Conservation (phyloP, 1,140 invertebrate species). For the Nephotettix cincticeps region DNA sequence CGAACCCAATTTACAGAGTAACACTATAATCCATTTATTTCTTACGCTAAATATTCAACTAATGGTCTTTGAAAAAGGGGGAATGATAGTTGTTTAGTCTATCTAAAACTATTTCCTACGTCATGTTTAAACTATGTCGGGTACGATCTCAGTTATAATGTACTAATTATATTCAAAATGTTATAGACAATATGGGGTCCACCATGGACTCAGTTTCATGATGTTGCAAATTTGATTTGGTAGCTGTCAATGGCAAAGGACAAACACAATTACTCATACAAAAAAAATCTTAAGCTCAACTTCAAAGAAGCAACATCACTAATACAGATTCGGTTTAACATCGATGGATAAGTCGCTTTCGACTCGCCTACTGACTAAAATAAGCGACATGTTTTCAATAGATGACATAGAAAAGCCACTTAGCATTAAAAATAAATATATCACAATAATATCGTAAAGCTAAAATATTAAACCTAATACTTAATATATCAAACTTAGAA, state of each 20-base stretch:
- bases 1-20: no score
- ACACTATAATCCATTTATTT: no score
- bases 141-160: not conserved
- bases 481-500: not conserved
- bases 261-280: not conserved
- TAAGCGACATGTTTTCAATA: not conserved
- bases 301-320: slow-evolving; percentile 5
- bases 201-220: not conserved
- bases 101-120: no score
- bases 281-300: not conserved
- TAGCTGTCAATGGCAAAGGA: not conserved
- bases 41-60: no score
- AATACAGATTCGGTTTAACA: not conserved
- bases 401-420: slow-evolving; percentile 17
- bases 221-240: not conserved
- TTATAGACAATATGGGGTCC: no score
- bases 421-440: slow-evolving; percentile 13
- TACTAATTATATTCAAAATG: not conserved
- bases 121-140: no score
- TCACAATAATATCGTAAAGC: slow-evolving; percentile 10
- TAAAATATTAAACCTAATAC: not conserved
- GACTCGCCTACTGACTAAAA: slow-evolving; percentile 4
- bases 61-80: no score
- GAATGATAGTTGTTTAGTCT: no score
- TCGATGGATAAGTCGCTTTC: slow-evolving; percentile 11